A percentile compares a stretch with the other conserved stretches of the same genome.
phyloP scores from a whole-genome alignment of 2,888 invertebrate genomes.

The Notodonta ziczac region DNA sequence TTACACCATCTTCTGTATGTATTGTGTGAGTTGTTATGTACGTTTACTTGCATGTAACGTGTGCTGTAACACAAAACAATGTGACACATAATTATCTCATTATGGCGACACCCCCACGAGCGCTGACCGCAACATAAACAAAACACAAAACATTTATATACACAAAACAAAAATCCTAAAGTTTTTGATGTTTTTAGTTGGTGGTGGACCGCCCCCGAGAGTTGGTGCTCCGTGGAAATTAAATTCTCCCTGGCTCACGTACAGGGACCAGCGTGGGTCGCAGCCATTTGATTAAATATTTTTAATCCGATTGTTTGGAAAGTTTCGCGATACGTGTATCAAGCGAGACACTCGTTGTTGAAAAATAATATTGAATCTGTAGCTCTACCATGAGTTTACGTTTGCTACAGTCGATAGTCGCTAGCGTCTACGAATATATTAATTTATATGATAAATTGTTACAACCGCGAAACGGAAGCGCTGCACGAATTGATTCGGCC shows the following conservation, averaged over 20 bases:
- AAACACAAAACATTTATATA: slow-evolving; percentile 2
- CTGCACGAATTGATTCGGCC: too few relatives aligned
- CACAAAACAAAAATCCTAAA: slow-evolving; percentile 6
- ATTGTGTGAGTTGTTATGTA: too few relatives aligned
- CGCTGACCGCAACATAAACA: slow-evolving; percentile 2
- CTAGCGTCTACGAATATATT: too few relatives aligned
- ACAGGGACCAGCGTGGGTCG: slow-evolving; percentile 15
- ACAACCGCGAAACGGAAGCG: too few relatives aligned
- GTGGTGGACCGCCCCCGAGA: slow-evolving; percentile 1
- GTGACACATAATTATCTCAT: too few relatives aligned
- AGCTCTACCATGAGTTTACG: too few relatives aligned
- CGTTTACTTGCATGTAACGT: too few relatives aligned
- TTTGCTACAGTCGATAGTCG: too few relatives aligned
- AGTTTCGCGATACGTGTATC: slow-evolving; percentile 7
- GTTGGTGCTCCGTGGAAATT: slow-evolving; percentile 19
- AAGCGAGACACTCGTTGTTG: neutral
- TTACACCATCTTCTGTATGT: too few relatives aligned
- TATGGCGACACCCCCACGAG: neutral
- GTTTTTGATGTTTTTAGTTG: slow-evolving; percentile 5
- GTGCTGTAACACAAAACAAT: too few relatives aligned
- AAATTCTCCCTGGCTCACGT: slow-evolving; percentile 35
- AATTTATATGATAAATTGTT: too few relatives aligned
- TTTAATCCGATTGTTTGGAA: slow-evolving; percentile 21
- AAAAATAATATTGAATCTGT: slow-evolving; percentile 1
- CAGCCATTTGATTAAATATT: slow-evolving; percentile 33